Conservation (phyloP, 53 echinoderm and acorn worm genomes). For the Crossaster papposus region DNA sequence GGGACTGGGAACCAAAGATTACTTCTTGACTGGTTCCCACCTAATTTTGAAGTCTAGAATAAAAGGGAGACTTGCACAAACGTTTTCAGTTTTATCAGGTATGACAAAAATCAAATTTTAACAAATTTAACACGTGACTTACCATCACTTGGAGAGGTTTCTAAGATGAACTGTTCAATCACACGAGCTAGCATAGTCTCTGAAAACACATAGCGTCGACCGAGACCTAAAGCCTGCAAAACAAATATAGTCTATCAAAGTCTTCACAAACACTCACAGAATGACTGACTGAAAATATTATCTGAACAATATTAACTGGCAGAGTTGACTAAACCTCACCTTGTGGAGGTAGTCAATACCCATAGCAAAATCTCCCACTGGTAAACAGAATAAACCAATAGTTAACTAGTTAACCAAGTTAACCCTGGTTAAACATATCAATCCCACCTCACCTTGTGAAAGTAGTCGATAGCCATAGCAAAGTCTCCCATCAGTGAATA, state of each 20-base stretch:
- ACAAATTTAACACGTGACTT: neutral
- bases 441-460: conserved; percentile 81
- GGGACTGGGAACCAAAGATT: too few species aligned
- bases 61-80: too few species aligned
- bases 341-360: conserved; percentile 98
- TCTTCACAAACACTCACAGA: too few species aligned
- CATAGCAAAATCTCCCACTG: conserved; percentile 78
- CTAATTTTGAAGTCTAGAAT: too few species aligned
- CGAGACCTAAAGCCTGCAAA: conserved; percentile 83
- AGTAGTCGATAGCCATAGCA: conserved; percentile 90
- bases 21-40: too few species aligned
- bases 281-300: too few species aligned
- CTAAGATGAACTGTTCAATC: conserved; percentile 85
- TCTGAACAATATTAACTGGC: neutral
- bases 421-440: neutral
- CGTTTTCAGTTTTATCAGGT: neutral
- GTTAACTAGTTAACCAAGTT: neutral
- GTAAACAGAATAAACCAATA: conserved; percentile 7
- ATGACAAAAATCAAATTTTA: neutral
- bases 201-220: conserved; percentile 89
- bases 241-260: neutral
- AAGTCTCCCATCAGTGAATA: conserved; percentile 86
- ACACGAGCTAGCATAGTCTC: conserved; percentile 90
- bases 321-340: conserved; percentile 48
- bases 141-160: conserved; percentile 93